Percentiles rank a stretch among this genome's conserved stretches.
Conservation (phyloP, 1,140 invertebrate species). For the Diorhabda carinulata region DNA sequence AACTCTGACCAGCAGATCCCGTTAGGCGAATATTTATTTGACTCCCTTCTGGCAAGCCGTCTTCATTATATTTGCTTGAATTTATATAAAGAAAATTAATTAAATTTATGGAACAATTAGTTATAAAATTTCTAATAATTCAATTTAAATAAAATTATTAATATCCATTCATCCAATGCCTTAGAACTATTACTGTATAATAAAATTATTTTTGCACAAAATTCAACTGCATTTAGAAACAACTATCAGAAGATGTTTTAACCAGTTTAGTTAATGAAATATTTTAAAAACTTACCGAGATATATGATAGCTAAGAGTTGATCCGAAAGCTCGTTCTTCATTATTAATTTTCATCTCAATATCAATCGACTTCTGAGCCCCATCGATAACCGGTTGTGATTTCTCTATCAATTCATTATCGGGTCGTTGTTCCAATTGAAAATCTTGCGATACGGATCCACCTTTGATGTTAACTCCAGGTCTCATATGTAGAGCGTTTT, state of each 20-base stretch:
- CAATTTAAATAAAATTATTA: no score
- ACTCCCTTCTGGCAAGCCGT: slow-evolving; percentile 75
- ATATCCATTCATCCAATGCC: no score
- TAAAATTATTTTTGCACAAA: not conserved
- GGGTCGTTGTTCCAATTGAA: slow-evolving; percentile 83
- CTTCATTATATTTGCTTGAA: slow-evolving; percentile 80
- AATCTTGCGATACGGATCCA: slow-evolving; percentile 82
- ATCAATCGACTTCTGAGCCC: slow-evolving; percentile 61
- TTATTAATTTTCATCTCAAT: slow-evolving; percentile 85
- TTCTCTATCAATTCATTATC: slow-evolving; percentile 82
- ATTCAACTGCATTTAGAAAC: not conserved
- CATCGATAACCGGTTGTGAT: slow-evolving; percentile 71
- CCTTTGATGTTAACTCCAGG: slow-evolving; percentile 89
- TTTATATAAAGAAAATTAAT: not conserved
- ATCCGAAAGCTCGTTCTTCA: slow-evolving; percentile 86
- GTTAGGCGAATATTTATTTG: slow-evolving; percentile 82
- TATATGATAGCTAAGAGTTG: slow-evolving; percentile 92
- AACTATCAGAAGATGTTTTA: no score
- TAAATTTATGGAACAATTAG: no score
- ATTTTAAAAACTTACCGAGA: slow-evolving; percentile 65
- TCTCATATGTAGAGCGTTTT: slow-evolving; percentile 83
- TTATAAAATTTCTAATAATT: no score
- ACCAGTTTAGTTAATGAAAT: no score
- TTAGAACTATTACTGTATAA: no score
- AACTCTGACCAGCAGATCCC: slow-evolving; percentile 98